Base-by-base conservation (phyloP, 1,140 invertebrate genomes). In the Bradysia coprophila region DNA sequence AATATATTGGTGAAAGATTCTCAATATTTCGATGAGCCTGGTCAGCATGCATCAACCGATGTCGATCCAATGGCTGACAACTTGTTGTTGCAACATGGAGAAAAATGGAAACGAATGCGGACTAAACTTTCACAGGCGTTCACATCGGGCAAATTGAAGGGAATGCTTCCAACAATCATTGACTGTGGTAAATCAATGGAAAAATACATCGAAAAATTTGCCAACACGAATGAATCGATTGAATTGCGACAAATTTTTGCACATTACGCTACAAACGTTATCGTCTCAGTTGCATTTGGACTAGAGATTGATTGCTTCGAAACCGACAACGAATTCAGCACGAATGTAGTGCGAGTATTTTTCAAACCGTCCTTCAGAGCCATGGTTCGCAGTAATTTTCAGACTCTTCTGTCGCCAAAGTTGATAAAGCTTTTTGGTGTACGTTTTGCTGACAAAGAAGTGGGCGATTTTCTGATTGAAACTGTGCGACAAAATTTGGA, bases 71-170 rank as follows among this genome's bases (percentile, higher is more conserved):
- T 52, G 11, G 39, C 40, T 13, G 45, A 23, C 13, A 43, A 50
- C 38, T 13, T 41, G 8, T 63, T 68, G 21, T 54, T 62, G 34
- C 41, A 55, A 1, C 51, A 53, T 13, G 61, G 59, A 0, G 44
- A 55, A 3, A 59, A 59, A 42, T 72, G 67, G 69, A 60, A 53
- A 43, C 49, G 46, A 15, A 32, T 71, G 0, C 49, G 67, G 21
- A 44, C 52, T 0, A 63, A 65, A 44, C 42, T 72, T 1, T 61
- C 58, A 0, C 66, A 68, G 4, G 57, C 62, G 5, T 71, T 72
- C 45, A 66, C 65, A 0, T 51, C 65, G 0, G 58, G 55, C 13
- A 69, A 68, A 51, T 50, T 71, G 11, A 69, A 67, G 44, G 43
- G 45, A 1, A 67, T 70, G 59, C 63, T 66, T 21, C 34, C 46